phyloP scores from a whole-genome alignment of 1,140 invertebrate genomes.

The Aphaenogaster rudis region DNA sequence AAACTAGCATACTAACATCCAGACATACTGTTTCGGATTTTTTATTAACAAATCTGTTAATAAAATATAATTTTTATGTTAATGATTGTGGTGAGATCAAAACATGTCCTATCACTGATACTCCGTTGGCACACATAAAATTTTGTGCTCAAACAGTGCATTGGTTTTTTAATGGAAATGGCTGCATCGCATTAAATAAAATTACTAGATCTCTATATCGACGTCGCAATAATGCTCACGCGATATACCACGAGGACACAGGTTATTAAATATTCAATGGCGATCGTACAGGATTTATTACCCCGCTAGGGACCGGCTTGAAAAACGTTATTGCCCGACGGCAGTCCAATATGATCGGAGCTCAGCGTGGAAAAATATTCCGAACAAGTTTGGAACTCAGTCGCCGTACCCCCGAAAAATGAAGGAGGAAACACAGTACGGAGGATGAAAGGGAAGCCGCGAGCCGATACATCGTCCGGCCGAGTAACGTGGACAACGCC shows the following conservation, averaged over 20 bases:
- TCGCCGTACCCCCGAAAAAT: conserved; percentile 16
- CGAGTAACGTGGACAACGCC: conserved; percentile 14
- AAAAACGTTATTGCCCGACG: conserved; percentile 53
- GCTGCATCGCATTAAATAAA: conserved; percentile 5
- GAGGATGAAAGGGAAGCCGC: not conserved
- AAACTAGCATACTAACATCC: not conserved
- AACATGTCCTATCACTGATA: not conserved
- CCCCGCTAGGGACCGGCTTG: not conserved
- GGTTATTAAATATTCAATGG: conserved; percentile 57
- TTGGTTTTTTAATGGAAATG: conserved; percentile 9
- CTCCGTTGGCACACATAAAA: not conserved
- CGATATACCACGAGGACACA: conserved; percentile 2
- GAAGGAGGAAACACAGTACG: conserved; percentile 11
- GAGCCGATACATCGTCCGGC: conserved; percentile 31
- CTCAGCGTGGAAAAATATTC: conserved; percentile 63
- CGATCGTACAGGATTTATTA: conserved; percentile 51
- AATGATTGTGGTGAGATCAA: not conserved
- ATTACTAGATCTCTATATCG: conserved; percentile 31
- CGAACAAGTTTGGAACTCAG: conserved; percentile 74
- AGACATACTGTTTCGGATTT: not conserved
- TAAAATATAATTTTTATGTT: not conserved
- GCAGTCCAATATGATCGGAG: conserved; percentile 36
- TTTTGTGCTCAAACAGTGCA: no score
- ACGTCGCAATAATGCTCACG: conserved; percentile 36
- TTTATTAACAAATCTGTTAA: not conserved